These are phyloP conservation scores for Ploceus nigricollis DNA, from an alignment of 2,113 vertebrate species.

Conservation along the genomic window DNA sequence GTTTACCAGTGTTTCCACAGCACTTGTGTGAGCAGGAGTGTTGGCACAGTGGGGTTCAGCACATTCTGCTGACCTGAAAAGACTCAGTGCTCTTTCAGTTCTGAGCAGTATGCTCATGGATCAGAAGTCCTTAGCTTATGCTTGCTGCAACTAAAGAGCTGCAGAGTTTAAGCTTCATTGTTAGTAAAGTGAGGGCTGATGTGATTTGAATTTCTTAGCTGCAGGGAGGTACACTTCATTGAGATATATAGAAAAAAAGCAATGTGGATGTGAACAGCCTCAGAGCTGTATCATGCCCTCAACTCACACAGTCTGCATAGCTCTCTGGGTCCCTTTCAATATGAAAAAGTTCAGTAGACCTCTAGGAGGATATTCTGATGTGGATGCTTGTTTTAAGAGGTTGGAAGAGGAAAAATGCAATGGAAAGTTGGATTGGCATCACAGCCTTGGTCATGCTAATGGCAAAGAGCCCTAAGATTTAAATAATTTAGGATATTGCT, in stretches of 20 bases:
- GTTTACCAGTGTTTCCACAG: neutral
- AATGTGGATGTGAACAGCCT: neutral
- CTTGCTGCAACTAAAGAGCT: neutral
- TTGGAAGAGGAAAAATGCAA: neutral
- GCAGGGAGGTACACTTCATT: neutral
- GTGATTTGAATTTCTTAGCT: neutral
- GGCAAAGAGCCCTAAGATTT: neutral
- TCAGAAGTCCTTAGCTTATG: neutral
- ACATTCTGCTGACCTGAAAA: neutral
- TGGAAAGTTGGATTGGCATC: neutral
- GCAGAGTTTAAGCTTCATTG: neutral
- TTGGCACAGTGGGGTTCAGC: neutral
- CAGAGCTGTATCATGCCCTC: neutral
- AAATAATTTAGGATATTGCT: conserved; percentile 13
- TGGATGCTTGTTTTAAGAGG: neutral
- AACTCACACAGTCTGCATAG: neutral
- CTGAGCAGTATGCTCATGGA: neutral
- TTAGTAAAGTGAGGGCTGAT: neutral
- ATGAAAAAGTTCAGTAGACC: neutral
- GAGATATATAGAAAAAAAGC: neutral
- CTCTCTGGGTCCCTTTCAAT: neutral
- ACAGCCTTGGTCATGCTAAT: neutral
- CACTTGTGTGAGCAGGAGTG: neutral
- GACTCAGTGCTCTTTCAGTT: neutral
- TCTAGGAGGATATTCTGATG: neutral